Evolutionary conservation across 2,797 vertebrate species (phyloP).

Genomic region (Xenentodon cancila): DNA sequence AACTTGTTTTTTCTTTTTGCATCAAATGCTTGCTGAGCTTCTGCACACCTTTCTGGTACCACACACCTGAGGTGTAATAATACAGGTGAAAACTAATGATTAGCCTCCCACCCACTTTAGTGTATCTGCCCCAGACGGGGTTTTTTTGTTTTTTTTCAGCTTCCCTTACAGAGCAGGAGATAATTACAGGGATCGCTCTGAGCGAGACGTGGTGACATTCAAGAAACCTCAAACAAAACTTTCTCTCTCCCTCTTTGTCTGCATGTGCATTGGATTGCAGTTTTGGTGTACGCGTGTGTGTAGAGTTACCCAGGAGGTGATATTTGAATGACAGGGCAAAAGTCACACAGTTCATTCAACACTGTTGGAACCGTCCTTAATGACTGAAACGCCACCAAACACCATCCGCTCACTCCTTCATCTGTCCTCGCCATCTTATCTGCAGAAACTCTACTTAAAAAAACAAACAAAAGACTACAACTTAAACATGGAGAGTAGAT

Average conservation of each 20-base stretch:
- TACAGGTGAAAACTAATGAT: conserved; percentile 27
- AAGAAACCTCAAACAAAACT: conserved; percentile 39
- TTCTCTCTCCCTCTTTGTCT: conserved; percentile 31
- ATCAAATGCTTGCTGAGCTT: no score
- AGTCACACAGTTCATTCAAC: conserved; percentile 47
- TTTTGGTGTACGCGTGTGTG: conserved; percentile 24
- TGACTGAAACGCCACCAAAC: conserved; percentile 19
- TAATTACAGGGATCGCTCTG: conserved; percentile 75
- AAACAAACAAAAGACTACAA: no score
- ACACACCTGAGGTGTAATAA: background rate
- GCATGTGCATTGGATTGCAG: conserved; percentile 11
- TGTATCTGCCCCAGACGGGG: conserved; percentile 8
- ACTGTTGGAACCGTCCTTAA: conserved; percentile 41
- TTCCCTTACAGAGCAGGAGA: conserved; percentile 52
- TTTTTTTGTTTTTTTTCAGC: background rate
- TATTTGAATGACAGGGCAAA: conserved; percentile 58
- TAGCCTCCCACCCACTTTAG: background rate
- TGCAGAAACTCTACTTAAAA: no score
- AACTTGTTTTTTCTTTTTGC: no score
- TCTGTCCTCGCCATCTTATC: no score
- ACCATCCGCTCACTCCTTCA: conserved; percentile 1
- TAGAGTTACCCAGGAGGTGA: conserved; percentile 37
- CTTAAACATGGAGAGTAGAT: no score
- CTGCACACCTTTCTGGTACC: no score
- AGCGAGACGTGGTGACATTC: conserved; percentile 60